A percentile compares a stretch with the other conserved stretches of the same genome.
Conservation (phyloP, 30 jellyfish, hydroid and myxozoan genomes). For the Pelagia noctiluca region DNA sequence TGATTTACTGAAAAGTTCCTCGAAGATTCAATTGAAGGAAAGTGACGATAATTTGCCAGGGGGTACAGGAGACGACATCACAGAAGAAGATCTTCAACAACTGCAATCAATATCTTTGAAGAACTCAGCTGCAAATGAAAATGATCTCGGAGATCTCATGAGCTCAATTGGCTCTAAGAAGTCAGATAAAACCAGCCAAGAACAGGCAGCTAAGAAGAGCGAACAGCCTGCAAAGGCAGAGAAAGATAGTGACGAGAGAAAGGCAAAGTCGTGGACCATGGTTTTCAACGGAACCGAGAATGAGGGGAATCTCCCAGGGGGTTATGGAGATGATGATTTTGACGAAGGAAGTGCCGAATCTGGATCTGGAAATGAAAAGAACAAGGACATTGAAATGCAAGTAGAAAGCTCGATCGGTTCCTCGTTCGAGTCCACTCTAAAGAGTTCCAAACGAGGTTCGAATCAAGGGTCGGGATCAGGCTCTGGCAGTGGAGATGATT, state of each 20-base stretch:
- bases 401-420: conserved; percentile 96
- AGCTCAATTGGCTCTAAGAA: conserved; percentile 50
- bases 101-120: conserved; percentile 81
- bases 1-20: conserved; percentile 72
- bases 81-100: conserved; percentile 77
- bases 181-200: background rate
- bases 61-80: conserved; percentile 79
- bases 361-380: conserved; percentile 73
- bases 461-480: conserved; percentile 70
- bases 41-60: conserved; percentile 81
- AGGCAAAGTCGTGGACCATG: conserved; percentile 89
- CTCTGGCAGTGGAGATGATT: conserved; percentile 76
- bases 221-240: conserved; percentile 21
- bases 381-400: conserved; percentile 90
- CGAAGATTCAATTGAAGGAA: conserved; percentile 71
- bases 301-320: conserved; percentile 91
- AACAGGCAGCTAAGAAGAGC: conserved; percentile 71
- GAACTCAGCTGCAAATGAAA: conserved; percentile 46
- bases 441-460: conserved; percentile 32
- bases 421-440: conserved; percentile 93
- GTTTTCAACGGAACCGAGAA: conserved; percentile 73
- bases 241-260: conserved; percentile 9
- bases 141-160: conserved; percentile 80
- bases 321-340: conserved; percentile 86
- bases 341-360: conserved; percentile 69